Evolutionary conservation across 2,797 vertebrate genomes (phyloP), one percentile per base, ranked within the genome.

Genomic region (Sphenodon punctatus): DNA sequence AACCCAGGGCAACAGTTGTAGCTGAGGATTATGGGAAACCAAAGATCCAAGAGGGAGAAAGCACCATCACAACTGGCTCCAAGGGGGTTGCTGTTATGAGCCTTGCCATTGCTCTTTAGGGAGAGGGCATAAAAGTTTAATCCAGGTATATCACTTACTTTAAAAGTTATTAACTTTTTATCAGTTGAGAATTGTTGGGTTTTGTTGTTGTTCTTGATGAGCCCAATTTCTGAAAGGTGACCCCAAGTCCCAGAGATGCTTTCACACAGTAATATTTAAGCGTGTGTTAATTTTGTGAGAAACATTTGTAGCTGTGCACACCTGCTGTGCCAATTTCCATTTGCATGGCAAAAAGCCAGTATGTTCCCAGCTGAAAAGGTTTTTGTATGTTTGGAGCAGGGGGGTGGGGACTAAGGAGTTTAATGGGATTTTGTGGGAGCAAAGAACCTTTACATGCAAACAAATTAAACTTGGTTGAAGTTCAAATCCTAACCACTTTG

Each of bases 361-460:
- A 4, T 15, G 38, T 85, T 67, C 51, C 22, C 55, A 17, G 10
- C 4, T 71, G 5, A 59, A 66, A 48, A 10, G 7, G 82, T 53
- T 53, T 42, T 20, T 5, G 51, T 30, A 17, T 27, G 51, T 51
- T 51, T 27, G 7, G 9, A 6, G 34, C 12, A 10, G 4, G 1
- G 8, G 30, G 67, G 23, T 70, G 30, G 19, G 36, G 19, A 23
- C 58, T 8, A 36, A 4, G 23, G 41, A 39, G 32, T 32, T 30
- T 42, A 1, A 39, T 63, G 42, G 23, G 42, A 63, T 74, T 8
- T 11, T 45, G 4, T 1, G 4, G 20, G n/a, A 17, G 15, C 45
- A 10, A 53, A 78, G 64, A 32, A 75, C 64, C 27, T 71, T 66
- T 68, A 51, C 51, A 71, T 53, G 30, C 10, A 82, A 73, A n/a